Conservation (phyloP, 2,888 invertebrate species). For the Tenthredo livida region DNA sequence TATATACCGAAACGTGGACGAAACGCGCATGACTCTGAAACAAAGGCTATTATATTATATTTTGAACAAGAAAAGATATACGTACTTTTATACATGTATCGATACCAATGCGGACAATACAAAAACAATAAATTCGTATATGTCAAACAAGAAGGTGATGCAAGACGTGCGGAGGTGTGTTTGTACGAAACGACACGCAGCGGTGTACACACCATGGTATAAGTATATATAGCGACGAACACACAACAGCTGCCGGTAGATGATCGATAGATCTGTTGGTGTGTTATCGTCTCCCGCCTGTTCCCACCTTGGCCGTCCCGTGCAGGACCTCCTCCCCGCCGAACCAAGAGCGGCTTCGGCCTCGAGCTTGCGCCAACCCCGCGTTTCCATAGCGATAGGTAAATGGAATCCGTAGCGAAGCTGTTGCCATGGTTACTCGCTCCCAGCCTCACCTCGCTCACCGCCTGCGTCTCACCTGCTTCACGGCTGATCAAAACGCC, state of each 20-base stretch:
- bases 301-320: constrained; percentile 58
- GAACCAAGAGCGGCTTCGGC: constrained; percentile 60
- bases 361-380: constrained; percentile 74
- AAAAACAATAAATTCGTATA: constrained; percentile 1
- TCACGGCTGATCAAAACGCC: constrained; percentile 56
- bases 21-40: not conserved
- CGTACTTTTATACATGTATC: too few relatives aligned
- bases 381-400: constrained; percentile 77
- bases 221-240: constrained; percentile 34
- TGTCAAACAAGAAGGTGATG: not conserved
- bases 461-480: constrained; percentile 63
- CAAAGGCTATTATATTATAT: not conserved
- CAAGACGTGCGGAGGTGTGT: not conserved
- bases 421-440: constrained; percentile 76
- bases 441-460: constrained; percentile 65
- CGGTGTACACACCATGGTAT: not conserved
- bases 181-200: not conserved
- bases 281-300: constrained; percentile 70
- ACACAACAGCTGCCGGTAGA: constrained; percentile 63
- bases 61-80: not conserved
- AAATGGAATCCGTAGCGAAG: constrained; percentile 77
- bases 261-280: constrained; percentile 71
- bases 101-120: not conserved
- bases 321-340: constrained; percentile 44
- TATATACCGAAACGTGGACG: not conserved